Evolutionary conservation across 2,888 invertebrate species (phyloP).

Genomic region (Lasioglossum oenotherae): DNA sequence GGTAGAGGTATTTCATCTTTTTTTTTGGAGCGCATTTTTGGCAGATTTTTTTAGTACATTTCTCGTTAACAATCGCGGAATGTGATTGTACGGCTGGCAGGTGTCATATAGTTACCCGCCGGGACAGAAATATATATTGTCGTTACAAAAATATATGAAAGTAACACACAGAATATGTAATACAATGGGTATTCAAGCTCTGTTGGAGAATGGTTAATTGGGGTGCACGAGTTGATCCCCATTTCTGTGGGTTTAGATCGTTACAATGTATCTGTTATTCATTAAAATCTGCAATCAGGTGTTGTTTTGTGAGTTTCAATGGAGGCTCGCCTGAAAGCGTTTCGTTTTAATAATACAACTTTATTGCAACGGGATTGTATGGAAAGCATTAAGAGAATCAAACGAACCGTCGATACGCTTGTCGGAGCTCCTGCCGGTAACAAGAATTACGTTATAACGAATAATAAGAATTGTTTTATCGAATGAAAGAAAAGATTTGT

Average conservation of each 20-base stretch:
- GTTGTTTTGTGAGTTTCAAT: slow-evolving; percentile 14
- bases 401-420: slow-evolving; percentile 8
- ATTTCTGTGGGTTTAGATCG: slow-evolving; percentile 16
- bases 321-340: slow-evolving; percentile 16
- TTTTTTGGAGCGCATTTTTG: neutral
- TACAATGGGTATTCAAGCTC: slow-evolving; percentile 10
- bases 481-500: neutral
- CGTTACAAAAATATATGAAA: slow-evolving; percentile 5
- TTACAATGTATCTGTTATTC: slow-evolving; percentile 24
- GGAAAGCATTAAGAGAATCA: slow-evolving; percentile 5
- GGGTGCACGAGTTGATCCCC: slow-evolving; percentile 9
- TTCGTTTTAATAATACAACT: slow-evolving; percentile 19
- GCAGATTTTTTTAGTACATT: neutral
- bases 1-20: neutral
- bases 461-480: neutral
- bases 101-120: neutral
- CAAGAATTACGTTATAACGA: neutral
- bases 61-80: neutral
- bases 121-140: neutral
- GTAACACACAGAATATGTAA: neutral
- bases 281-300: slow-evolving; percentile 20
- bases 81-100: neutral
- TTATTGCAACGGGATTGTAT: slow-evolving; percentile 11
- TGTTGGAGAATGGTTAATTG: slow-evolving; percentile 30
- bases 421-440: neutral